Conservation (phyloP, 2,888 invertebrate species). For the Limnephilus rhombicus region DNA sequence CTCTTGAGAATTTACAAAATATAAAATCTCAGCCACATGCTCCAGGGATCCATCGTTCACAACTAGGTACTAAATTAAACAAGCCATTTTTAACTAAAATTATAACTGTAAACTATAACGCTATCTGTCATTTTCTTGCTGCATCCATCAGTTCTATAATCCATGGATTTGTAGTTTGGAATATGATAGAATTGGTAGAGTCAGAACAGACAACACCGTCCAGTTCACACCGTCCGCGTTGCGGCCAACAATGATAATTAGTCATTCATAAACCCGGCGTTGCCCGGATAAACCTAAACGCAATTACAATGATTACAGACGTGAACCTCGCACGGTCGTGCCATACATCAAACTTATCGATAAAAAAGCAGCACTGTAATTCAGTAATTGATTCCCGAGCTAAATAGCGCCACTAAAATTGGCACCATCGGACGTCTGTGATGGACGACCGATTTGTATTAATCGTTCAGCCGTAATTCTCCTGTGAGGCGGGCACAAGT, state of each 20-base stretch:
- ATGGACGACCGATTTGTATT: slow-evolving; percentile 55
- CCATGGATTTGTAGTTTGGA: not conserved
- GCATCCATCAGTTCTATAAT: not conserved
- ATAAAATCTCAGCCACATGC: too few species aligned
- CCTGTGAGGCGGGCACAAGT: not conserved
- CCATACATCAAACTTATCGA: slow-evolving; percentile 59
- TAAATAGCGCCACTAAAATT: slow-evolving; percentile 64
- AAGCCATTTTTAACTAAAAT: too few species aligned
- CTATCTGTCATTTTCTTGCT: not conserved
- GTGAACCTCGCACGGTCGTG: slow-evolving; percentile 45
- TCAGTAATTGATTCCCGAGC: slow-evolving; percentile 62
- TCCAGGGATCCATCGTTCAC: too few species aligned
- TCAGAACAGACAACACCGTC: not conserved
- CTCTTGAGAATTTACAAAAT: too few species aligned
- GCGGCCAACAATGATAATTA: slow-evolving; percentile 56
- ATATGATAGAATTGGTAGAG: not conserved
- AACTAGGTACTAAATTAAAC: too few species aligned
- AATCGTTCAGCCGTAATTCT: slow-evolving; percentile 13
- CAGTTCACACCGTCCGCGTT: slow-evolving; percentile 44
- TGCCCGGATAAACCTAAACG: slow-evolving; percentile 37
- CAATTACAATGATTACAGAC: slow-evolving; percentile 62
- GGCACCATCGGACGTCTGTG: slow-evolving; percentile 59
- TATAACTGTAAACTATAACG: not conserved
- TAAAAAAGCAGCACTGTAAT: slow-evolving; percentile 40
- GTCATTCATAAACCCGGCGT: slow-evolving; percentile 58